Conservation (phyloP, 2,113 vertebrate genomes). For the Nannospalax galili region DNA sequence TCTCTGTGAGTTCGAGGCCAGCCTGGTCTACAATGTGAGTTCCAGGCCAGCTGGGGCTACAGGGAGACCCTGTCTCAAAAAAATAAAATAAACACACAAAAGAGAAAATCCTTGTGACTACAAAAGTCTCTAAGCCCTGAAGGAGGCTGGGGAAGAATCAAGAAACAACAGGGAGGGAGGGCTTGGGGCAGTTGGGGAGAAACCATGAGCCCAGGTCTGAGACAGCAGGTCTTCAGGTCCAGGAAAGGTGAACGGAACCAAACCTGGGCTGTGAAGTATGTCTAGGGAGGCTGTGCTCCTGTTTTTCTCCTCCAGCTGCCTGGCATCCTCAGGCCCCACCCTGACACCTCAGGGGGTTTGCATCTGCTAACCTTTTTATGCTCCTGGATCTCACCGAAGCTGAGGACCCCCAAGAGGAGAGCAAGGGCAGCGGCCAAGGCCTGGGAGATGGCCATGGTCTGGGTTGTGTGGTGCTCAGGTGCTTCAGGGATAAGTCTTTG, state of each 20-base stretch:
- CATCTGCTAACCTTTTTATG: not conserved
- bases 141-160: rapidly evolving
- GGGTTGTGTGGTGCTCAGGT: rapidly evolving
- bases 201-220: not conserved
- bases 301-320: not conserved
- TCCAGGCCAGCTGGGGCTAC: too few relatives aligned
- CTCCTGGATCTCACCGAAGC: rapidly evolving
- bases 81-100: too few relatives aligned
- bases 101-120: rapidly evolving
- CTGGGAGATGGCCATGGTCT: rapidly evolving
- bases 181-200: not conserved
- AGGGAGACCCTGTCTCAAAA: not conserved
- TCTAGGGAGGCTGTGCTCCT: not conserved
- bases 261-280: not conserved
- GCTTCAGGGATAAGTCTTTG: not conserved
- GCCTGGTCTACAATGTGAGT: too few relatives aligned
- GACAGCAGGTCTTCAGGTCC: not conserved
- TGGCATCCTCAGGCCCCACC: not conserved
- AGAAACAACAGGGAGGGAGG: not conserved
- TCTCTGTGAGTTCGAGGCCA: too few relatives aligned
- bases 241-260: not conserved
- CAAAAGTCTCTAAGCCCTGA: not conserved
- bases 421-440: not conserved
- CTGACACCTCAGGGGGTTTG: not conserved
- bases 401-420: not conserved